Conservation (phyloP, 2,113 vertebrate species). For the Terrapene triunguis region DNA sequence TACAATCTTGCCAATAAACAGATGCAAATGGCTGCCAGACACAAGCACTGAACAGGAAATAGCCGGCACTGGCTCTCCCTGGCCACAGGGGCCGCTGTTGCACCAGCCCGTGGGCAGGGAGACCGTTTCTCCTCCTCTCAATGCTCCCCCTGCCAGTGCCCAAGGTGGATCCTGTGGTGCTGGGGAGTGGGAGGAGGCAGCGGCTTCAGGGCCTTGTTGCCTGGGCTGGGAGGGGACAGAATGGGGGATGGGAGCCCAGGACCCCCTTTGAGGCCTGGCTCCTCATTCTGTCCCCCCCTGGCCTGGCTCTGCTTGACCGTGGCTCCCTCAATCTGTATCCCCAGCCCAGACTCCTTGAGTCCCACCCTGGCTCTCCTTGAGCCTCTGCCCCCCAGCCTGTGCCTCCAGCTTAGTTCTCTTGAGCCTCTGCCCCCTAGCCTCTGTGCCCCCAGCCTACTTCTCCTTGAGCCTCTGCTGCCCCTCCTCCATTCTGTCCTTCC, state of each 20-base stretch:
- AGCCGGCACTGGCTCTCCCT: not conserved
- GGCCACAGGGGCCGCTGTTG: not conserved
- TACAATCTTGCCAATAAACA: not conserved
- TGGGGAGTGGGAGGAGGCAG: not conserved
- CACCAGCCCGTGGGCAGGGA: not conserved
- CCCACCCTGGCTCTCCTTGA: not conserved
- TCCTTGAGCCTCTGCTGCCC: not conserved
- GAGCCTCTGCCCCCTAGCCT: too few relatives aligned
- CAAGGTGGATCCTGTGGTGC: not conserved
- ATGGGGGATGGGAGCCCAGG: not conserved
- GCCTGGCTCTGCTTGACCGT: not conserved
- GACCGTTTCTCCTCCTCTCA: not conserved
- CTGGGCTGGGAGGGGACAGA: not conserved
- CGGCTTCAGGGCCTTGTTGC: not conserved
- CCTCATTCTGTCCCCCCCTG: not conserved
- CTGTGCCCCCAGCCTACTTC: not conserved
- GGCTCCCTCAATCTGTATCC: too few relatives aligned
- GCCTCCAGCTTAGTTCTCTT: too few relatives aligned
- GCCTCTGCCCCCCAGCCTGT: not conserved
- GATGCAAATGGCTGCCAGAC: not conserved
- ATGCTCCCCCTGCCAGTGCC: not conserved
- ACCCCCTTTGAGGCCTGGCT: not conserved
- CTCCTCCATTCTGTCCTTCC: not conserved
- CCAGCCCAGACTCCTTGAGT: not conserved
- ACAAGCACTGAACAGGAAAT: not conserved